phyloP scores from a whole-genome alignment of 2,888 invertebrate species.

The Lysandra coridon region DNA sequence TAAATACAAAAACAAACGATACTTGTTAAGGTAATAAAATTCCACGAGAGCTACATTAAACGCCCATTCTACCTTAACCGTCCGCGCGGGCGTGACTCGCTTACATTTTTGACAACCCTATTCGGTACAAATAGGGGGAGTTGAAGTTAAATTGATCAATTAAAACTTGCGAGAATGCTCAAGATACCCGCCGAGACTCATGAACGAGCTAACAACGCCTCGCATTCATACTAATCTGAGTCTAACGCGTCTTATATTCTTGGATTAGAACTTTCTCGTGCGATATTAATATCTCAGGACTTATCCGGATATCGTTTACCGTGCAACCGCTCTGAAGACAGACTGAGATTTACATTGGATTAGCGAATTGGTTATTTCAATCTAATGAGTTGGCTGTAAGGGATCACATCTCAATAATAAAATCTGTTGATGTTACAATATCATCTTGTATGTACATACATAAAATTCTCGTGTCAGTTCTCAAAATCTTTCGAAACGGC shows the following conservation, averaged over 20 bases:
- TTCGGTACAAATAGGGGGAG: slow-evolving; percentile 51
- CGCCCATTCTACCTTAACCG: not conserved
- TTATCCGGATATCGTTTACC: slow-evolving; percentile 4
- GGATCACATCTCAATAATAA: no score
- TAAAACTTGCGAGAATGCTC: slow-evolving; percentile 57
- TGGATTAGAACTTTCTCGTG: slow-evolving; percentile 26
- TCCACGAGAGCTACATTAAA: not conserved
- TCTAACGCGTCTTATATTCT: slow-evolving; percentile 21
- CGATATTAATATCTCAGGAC: slow-evolving; percentile 20
- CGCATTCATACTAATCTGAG: slow-evolving; percentile 25
- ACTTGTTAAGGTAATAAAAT: slow-evolving; percentile 2
- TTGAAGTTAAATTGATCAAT: slow-evolving; percentile 74
- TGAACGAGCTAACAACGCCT: slow-evolving; percentile 35
- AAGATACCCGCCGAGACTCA: slow-evolving; percentile 42
- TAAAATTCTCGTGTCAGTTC: no score
- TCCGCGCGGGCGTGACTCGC: not conserved
- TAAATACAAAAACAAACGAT: not conserved
- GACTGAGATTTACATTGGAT: not conserved
- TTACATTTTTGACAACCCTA: slow-evolving; percentile 36
- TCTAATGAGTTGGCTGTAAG: not conserved
- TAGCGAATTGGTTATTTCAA: not conserved
- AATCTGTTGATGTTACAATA: no score
- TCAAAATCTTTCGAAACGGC: no score
- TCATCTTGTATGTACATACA: no score
- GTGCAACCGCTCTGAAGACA: not conserved